Base-by-base conservation (phyloP, 2,797 vertebrate species). In the Halcyon badia region DNA sequence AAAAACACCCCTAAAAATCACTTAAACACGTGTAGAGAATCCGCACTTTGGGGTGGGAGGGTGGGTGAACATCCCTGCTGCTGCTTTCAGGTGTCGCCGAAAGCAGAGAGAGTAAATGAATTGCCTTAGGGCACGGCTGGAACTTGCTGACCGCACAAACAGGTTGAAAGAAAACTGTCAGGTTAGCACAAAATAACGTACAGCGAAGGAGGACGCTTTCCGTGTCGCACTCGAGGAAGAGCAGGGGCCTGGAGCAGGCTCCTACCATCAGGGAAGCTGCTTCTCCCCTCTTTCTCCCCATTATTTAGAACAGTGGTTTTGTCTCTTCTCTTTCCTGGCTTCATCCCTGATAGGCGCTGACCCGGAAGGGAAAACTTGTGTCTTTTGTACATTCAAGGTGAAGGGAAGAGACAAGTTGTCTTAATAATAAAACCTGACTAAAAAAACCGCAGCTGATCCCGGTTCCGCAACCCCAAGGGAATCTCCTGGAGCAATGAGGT, bases 21-120 rank as follows among this genome's bases (percentile, higher is more conserved):
- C 11, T 61, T 31, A 22, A 51, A 49, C 11, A 31, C 0, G 2
- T 3, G 16, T 6, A 33, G 21, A 48, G 49, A 48, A 41, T 9
- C 33, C 31, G 4, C 6, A 0, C 42, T 10, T 52, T 44, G 18
- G 24, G 26, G 7, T 1, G 21, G 46, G 46, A 1, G 54, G 20
- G 16, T 5, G 3, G 0, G 0, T 14, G 31, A 30, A n/a, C 8
- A 1, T 1, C 0, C 46, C 37, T 65, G 56, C 20, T 46, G 16
- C 16, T 10, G 51, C 6, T 0, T 12, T 76, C 20, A 7, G 26
- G 60, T 64, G 20, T 41, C 19, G 6, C 44, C 33, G 48, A 52
- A 39, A 64, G 62, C 19, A 13, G 48, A 26, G 31, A 42, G 18
- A 52, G 51, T 52, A 52, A 80, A 13, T 14, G 4, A 56, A 26